These are phyloP conservation scores for Lophotis ruficrista DNA, from an alignment of 2,113 vertebrate species.

Conservation along the genomic window DNA sequence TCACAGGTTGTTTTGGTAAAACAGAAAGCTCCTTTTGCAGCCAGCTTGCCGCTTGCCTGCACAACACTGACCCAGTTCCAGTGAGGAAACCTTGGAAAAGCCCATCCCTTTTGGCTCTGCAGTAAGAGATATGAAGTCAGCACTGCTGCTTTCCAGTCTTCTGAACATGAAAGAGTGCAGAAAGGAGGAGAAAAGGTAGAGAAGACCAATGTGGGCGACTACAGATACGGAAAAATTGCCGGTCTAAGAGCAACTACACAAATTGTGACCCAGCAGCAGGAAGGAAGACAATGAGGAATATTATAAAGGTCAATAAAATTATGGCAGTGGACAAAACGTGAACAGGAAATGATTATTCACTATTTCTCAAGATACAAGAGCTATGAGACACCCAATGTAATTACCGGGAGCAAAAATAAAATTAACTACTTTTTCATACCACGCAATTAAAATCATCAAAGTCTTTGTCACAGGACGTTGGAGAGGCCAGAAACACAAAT, in stretches of 20 bases:
- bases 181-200: background rate
- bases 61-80: background rate
- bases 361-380: background rate
- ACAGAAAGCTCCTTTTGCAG: background rate
- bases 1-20: background rate
- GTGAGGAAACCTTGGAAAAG: background rate
- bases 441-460: background rate
- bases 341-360: background rate
- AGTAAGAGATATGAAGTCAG: background rate
- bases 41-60: background rate
- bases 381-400: background rate
- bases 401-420: background rate
- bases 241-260: background rate
- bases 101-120: background rate
- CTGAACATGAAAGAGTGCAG: background rate
- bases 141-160: background rate
- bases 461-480: background rate
- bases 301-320: background rate
- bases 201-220: rapidly evolving
- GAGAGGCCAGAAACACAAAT: background rate
- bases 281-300: background rate
- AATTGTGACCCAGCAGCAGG: background rate
- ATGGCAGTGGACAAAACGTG: background rate
- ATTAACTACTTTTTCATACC: background rate
- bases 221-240: background rate